These are phyloP conservation scores for Nomada ruficornis DNA, from an alignment of 2,888 invertebrate genomes.

Conservation along the genomic window DNA sequence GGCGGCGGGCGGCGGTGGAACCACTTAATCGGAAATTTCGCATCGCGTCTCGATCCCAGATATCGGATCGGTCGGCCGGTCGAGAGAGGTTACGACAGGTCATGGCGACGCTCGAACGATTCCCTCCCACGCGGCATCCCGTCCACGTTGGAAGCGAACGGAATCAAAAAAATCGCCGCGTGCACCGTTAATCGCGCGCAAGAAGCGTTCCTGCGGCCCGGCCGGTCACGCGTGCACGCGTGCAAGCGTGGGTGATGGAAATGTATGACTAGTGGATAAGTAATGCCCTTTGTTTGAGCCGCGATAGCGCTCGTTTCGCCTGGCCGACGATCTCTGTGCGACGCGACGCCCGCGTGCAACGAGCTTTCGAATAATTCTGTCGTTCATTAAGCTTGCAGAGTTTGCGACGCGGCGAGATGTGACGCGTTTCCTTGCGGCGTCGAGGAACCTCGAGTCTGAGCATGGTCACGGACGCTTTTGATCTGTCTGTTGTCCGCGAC, in stretches of 20 bases:
- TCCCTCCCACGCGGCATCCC: constrained; percentile 70
- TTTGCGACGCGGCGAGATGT: constrained; percentile 9
- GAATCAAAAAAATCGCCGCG: constrained; percentile 65
- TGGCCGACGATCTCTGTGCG: background rate
- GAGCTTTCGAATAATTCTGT: constrained; percentile 35
- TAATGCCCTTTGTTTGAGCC: constrained; percentile 66
- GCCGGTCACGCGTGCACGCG: constrained; percentile 64
- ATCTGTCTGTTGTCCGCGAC: background rate
- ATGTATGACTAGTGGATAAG: constrained; percentile 61
- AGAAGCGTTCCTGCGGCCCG: constrained; percentile 47
- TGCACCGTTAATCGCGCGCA: constrained; percentile 69
- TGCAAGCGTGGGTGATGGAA: constrained; percentile 64
- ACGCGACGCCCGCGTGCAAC: constrained; percentile 14
- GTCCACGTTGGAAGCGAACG: constrained; percentile 48
- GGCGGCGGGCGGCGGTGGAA: constrained; percentile 49
- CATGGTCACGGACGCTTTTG: background rate
- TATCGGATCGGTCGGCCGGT: constrained; percentile 66
- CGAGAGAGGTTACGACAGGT: constrained; percentile 73
- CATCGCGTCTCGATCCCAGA: constrained; percentile 73
- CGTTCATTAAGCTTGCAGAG: constrained; percentile 44
- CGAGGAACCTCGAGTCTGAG: background rate
- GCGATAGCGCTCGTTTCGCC: constrained; percentile 45
- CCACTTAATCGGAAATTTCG: constrained; percentile 72
- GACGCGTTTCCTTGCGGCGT: background rate
- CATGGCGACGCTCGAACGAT: constrained; percentile 74